These are phyloP conservation scores for Lasioglossum vierecki DNA, from an alignment of 2,888 invertebrate genomes.

Conservation along the genomic window DNA sequence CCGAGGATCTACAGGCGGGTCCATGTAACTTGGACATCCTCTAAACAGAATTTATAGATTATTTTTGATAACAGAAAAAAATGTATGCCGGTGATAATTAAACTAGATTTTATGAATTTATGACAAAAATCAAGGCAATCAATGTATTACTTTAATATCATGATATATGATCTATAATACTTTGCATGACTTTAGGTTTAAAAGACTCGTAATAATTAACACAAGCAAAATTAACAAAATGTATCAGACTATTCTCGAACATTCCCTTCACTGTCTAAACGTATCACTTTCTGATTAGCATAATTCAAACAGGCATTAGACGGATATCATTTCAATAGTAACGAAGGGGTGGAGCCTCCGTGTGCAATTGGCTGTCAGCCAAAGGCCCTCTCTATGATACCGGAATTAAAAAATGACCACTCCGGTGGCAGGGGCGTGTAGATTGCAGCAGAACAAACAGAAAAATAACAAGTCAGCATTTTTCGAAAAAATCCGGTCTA, in stretches of 20 bases:
- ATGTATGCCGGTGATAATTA: too few species aligned
- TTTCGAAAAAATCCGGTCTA: background rate
- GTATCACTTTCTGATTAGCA: background rate
- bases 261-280: background rate
- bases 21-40: background rate
- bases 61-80: too few species aligned
- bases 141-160: too few species aligned
- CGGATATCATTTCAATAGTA: background rate
- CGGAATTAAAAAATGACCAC: background rate
- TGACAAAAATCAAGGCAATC: background rate
- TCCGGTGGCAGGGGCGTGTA: background rate
- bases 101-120: background rate
- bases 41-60: background rate
- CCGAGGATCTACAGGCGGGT: background rate
- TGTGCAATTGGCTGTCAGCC: background rate
- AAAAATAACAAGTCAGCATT: background rate
- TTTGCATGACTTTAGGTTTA: too few species aligned
- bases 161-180: too few species aligned
- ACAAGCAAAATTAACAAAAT: too few species aligned
- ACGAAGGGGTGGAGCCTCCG: background rate
- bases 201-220: too few species aligned
- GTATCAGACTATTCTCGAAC: background rate
- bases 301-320: background rate
- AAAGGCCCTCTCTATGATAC: background rate
- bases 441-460: background rate